Percentiles rank a stretch among this genome's conserved stretches.
Evolutionary conservation across 2,113 vertebrate species (phyloP).

Genomic region (Gadus chalcogrammus): DNA sequence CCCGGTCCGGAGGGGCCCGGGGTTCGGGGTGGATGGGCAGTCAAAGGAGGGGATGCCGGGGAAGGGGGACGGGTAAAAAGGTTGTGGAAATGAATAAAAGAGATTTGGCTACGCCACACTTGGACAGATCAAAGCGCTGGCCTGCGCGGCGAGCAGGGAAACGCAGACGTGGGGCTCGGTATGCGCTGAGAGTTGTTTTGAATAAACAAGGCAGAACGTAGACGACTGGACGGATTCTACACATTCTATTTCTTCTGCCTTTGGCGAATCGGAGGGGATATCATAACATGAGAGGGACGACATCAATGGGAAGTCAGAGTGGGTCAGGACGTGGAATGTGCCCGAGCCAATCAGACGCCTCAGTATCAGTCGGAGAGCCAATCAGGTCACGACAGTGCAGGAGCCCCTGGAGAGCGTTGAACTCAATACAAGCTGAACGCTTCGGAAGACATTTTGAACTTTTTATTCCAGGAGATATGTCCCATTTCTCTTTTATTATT

Average conservation of each 20-base stretch:
- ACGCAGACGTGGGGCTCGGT: not conserved
- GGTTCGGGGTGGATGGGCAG: conserved; percentile 20
- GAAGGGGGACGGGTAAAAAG: not conserved
- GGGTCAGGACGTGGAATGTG: conserved; percentile 57
- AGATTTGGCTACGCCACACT: conserved; percentile 16
- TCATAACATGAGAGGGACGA: conserved; percentile 43
- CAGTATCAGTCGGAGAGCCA: conserved; percentile 62
- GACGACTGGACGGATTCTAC: conserved; percentile 23
- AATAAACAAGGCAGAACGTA: not conserved
- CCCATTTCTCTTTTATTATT: conserved; percentile 48
- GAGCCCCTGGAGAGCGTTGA: conserved; percentile 55
- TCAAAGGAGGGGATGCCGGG: not conserved
- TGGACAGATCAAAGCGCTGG: conserved; percentile 7
- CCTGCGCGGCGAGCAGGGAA: conserved; percentile 11
- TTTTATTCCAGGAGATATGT: conserved; percentile 65
- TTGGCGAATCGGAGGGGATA: conserved; percentile 22
- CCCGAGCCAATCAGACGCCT: conserved; percentile 66
- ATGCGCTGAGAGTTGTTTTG: not conserved
- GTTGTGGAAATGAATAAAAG: conserved; percentile 19
- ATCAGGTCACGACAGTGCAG: conserved; percentile 61
- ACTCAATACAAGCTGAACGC: conserved; percentile 44
- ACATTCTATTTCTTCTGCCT: conserved; percentile 31
- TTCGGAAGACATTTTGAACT: conserved; percentile 66
- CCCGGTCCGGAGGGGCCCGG: conserved; percentile 19
- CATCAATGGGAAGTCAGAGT: conserved; percentile 50